A percentile compares a stretch with the other conserved stretches of the same genome.
Conservation (phyloP, 1,140 invertebrate genomes). For the Tribolium madens region DNA sequence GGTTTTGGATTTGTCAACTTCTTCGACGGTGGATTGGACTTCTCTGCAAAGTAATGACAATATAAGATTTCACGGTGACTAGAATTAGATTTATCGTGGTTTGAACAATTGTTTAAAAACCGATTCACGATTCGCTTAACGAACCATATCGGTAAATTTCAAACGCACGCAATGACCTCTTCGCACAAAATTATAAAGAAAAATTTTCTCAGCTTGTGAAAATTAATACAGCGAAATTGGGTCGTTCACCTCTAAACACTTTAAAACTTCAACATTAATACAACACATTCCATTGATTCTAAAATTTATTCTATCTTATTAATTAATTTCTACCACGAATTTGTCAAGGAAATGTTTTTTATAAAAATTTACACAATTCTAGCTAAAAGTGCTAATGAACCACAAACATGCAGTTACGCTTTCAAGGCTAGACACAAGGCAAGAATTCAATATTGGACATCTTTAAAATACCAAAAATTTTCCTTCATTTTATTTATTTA, state of each 20-base stretch:
- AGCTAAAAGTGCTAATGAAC: no score
- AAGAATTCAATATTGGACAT: no score
- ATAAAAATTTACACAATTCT: no score
- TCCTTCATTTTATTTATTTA: no score
- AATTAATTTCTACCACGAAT: background rate
- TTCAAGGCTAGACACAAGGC: no score
- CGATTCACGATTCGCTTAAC: slow-evolving; percentile 22
- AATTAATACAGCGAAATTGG: no score
- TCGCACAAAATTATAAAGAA: background rate
- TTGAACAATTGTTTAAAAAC: slow-evolving; percentile 1
- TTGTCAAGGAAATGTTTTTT: no score
- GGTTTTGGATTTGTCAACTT: slow-evolving; percentile 41
- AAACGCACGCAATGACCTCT: slow-evolving; percentile 30
- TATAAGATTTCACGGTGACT: background rate
- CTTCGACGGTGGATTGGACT: slow-evolving; percentile 54
- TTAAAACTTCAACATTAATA: no score
- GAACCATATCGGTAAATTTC: slow-evolving; percentile 24
- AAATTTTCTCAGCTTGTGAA: background rate
- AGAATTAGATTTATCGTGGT: background rate
- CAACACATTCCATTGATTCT: background rate
- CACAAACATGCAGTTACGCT: no score
- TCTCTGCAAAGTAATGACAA: background rate
- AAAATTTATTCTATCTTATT: background rate
- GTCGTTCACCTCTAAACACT: background rate
- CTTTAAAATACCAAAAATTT: no score